Conservation (phyloP, 2,113 vertebrate species). For the Ammodytes dubius region DNA sequence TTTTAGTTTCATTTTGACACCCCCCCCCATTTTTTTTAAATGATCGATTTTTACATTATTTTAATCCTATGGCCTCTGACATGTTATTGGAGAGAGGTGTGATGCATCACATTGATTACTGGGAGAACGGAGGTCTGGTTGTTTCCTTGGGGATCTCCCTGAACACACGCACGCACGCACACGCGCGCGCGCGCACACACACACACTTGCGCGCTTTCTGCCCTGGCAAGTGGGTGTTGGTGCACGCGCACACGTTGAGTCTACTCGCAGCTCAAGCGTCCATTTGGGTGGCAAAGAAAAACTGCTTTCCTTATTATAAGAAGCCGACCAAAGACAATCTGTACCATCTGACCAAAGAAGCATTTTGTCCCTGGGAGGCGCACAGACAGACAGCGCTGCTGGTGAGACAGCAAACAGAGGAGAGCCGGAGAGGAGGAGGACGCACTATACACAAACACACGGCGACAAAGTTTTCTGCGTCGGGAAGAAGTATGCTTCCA, state of each 20-base stretch:
- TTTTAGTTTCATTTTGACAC: constrained; percentile 34
- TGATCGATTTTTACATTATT: constrained; percentile 77
- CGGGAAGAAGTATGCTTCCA: constrained; percentile 38
- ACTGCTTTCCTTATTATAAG: not conserved
- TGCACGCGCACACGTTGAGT: constrained; percentile 17
- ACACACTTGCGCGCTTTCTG: no score
- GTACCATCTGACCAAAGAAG: constrained; percentile 22
- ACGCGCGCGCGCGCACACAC: not conserved
- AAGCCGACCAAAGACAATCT: not conserved
- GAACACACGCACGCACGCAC: not conserved
- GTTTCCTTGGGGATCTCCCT: constrained; percentile 42
- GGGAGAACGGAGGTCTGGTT: constrained; percentile 42
- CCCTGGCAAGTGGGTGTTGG: constrained; percentile 19
- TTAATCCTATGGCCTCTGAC: constrained; percentile 70
- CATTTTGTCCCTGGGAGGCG: constrained; percentile 54
- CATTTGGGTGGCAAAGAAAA: constrained; percentile 23
- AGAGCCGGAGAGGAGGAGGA: constrained; percentile 58
- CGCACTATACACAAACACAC: constrained; percentile 30
- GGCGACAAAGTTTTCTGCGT: constrained; percentile 72
- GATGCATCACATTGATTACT: constrained; percentile 76
- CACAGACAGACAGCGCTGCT: constrained; percentile 69
- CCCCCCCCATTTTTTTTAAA: constrained; percentile 49
- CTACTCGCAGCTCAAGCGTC: constrained; percentile 34
- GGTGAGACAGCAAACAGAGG: constrained; percentile 61
- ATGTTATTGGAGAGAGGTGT: constrained; percentile 70